These are phyloP conservation scores for Ophthalmolycus amberensis DNA, from an alignment of 2,113 vertebrate genomes.

Conservation along the genomic window DNA sequence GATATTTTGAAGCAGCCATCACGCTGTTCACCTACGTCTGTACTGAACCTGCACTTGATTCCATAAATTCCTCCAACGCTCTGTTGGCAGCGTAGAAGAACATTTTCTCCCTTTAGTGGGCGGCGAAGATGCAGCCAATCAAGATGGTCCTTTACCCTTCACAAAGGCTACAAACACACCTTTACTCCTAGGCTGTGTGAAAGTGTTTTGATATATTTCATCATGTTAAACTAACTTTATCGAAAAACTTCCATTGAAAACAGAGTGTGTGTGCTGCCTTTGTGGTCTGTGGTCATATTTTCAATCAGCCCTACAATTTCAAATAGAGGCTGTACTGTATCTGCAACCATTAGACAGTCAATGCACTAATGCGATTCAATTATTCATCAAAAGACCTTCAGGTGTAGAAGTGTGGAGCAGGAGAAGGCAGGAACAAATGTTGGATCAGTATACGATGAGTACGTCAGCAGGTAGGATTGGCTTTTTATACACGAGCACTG, in stretches of 20 bases:
- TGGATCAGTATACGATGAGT: slow-evolving; percentile 5
- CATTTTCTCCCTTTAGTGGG: slow-evolving; percentile 55
- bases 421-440: slow-evolving; percentile 29
- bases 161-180: background rate
- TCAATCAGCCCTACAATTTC: background rate
- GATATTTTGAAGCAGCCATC: slow-evolving; percentile 45
- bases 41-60: slow-evolving; percentile 47
- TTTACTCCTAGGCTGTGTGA: background rate
- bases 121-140: slow-evolving; percentile 36
- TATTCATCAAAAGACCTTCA: slow-evolving; percentile 53
- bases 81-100: slow-evolving; percentile 50
- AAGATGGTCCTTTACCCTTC: slow-evolving; percentile 22
- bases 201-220: background rate
- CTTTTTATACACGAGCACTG: background rate
- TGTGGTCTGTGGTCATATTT: background rate
- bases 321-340: slow-evolving; percentile 14
- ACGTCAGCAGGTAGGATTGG: background rate
- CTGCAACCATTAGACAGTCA: slow-evolving; percentile 2
- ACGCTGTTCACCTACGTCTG: slow-evolving; percentile 41
- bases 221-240: background rate
- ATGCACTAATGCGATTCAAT: slow-evolving; percentile 25
- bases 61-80: slow-evolving; percentile 56
- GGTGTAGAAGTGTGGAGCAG: background rate
- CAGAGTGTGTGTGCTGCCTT: background rate
- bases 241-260: background rate